Evolutionary conservation across 2,888 invertebrate genomes (phyloP), one percentile per base, ranked within the genome.

Genomic region (Hedya salicella): DNA sequence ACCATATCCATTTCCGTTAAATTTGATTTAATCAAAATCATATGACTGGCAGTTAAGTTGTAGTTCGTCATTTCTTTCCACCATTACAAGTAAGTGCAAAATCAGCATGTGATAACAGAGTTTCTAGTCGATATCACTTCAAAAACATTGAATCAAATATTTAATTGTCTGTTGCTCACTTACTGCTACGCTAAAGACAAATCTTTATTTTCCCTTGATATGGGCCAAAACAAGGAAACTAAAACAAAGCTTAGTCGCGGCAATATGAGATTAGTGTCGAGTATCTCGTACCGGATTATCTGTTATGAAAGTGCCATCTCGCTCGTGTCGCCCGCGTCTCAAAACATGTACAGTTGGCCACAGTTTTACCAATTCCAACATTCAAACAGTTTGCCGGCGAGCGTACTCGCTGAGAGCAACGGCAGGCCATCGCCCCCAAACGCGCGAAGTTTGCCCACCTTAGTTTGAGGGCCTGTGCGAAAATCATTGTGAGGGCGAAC

Each of bases 221-320:
- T 19, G 16, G 16, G 46, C 39, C 52, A 59, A 52, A 42, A 50
- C 42, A 39, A 17, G 46, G 39, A 49, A 16, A 39, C 48, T 49
- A 13, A 56, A 46, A 30, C 32, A 46, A 50, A 50, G 61, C 61
- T 62, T 36, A 62, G 39, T 46, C 48, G 52, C 2, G 44, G 64
- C 64, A 65, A 65, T 65, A 57, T 62, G 56, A 52, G 67, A 67
- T 67, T 62, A 67, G 57, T 57, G 57, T 62, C 54, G 50, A 30
- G 56, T 50, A 48, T 61, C 62, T 60, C 50, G 61, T 25, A 16
- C 16, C 21, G 62, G 67, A 67, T 67, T 62, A 67, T 67, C 56
- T 17, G 30, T 50, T 53, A 59, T 52, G 56, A 32, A 42, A 44
- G 46, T 32, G 46, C 14, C 57, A 49, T 49, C 49, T 49, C 48